A percentile compares a stretch with the other conserved stretches of the same genome.
Evolutionary conservation across 2,888 invertebrate species (phyloP).

Genomic region (Philereme vetulata): DNA sequence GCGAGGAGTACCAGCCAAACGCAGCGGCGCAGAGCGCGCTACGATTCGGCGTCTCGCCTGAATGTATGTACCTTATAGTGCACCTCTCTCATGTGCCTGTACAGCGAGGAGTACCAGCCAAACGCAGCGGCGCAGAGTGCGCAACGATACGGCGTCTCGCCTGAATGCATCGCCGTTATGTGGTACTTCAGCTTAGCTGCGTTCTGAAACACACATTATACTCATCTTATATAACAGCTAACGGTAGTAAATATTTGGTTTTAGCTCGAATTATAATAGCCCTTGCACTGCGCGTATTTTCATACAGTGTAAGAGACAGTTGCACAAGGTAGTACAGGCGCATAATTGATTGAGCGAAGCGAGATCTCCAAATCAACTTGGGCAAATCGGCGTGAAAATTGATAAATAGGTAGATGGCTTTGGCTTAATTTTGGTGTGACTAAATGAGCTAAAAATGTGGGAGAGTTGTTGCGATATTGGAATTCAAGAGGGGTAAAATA

Average conservation of each 20-base stretch:
- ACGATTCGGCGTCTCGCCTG: slow-evolving; percentile 69
- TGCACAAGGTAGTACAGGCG: too few relatives aligned
- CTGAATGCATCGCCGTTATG: slow-evolving; percentile 74
- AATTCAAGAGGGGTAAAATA: too few relatives aligned
- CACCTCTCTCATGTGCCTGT: slow-evolving; percentile 69
- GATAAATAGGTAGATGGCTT: too few relatives aligned
- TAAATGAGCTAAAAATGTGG: too few relatives aligned
- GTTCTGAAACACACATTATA: slow-evolving; percentile 50
- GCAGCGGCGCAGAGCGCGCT: slow-evolving; percentile 67
- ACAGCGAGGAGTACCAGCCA: slow-evolving; percentile 77
- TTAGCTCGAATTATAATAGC: too few relatives aligned
- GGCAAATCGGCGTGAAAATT: too few relatives aligned
- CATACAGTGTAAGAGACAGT: too few relatives aligned
- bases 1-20: slow-evolving; percentile 73
- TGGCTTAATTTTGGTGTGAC: too few relatives aligned
- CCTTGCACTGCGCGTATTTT: too few relatives aligned
- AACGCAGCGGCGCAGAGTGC: slow-evolving; percentile 66
- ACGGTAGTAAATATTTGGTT: too few relatives aligned
- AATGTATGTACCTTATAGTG: slow-evolving; percentile 69
- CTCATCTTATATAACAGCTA: neutral
- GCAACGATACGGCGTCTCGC: slow-evolving; percentile 72
- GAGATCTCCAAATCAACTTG: too few relatives aligned
- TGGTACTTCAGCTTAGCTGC: slow-evolving; percentile 74
- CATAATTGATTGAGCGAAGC: neutral
- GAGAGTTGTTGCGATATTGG: too few relatives aligned